These are phyloP conservation scores for Plecturocebus donacophilus DNA, from an alignment of 2,113 vertebrate species.

Conservation along the genomic window DNA sequence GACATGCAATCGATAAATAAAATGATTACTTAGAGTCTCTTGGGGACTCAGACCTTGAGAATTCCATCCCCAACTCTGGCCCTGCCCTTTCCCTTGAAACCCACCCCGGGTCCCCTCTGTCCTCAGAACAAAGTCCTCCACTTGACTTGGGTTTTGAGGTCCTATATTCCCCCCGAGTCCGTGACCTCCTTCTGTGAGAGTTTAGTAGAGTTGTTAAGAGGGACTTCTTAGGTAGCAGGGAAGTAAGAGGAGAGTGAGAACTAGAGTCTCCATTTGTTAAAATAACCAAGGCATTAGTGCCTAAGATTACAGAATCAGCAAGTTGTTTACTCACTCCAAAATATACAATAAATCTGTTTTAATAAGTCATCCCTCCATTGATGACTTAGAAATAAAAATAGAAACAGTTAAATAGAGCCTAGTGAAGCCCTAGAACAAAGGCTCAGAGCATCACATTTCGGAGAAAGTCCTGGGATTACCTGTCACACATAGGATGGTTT, in stretches of 20 bases:
- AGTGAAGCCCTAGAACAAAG: not conserved
- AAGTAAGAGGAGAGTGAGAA: not conserved
- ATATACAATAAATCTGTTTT: not conserved
- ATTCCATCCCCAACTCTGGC: not conserved
- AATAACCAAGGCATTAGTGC: not conserved
- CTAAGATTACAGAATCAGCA: not conserved
- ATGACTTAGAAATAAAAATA: constrained; percentile 12
- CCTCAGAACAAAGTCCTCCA: not conserved
- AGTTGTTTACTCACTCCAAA: constrained; percentile 7
- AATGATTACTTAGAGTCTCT: not conserved
- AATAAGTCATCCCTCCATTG: not conserved
- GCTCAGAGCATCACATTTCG: not conserved
- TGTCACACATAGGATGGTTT: not conserved
- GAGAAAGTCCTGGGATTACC: not conserved
- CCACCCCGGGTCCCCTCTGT: not conserved
- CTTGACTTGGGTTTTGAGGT: not conserved
- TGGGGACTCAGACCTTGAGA: not conserved
- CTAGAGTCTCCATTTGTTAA: not conserved
- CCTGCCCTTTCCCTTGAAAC: not conserved
- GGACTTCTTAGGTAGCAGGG: not conserved
- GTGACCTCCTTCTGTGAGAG: not conserved
- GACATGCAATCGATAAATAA: not conserved
- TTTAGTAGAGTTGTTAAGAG: not conserved
- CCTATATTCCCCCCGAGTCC: not conserved
- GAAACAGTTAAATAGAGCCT: not conserved